Conservation (phyloP, 2,888 invertebrate genomes). For the Hydroisotoma schaefferi region DNA sequence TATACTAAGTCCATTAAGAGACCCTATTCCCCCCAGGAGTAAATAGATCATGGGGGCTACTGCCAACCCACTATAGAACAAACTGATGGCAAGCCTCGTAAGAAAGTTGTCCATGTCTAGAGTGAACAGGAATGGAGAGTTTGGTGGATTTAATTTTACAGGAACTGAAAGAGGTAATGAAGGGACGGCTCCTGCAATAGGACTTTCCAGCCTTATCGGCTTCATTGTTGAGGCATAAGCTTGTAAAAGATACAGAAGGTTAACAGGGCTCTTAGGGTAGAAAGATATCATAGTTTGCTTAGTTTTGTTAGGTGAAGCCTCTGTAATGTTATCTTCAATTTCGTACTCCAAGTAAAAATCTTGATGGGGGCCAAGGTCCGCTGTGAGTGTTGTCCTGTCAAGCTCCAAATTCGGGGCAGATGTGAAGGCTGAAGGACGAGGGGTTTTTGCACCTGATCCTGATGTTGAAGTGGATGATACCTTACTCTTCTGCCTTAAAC, state of each 20-base stretch:
- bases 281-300: background rate
- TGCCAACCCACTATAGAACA: slow-evolving; percentile 35
- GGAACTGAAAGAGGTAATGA: background rate
- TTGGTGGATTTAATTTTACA: slow-evolving; percentile 7
- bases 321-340: background rate
- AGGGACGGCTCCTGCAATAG: background rate
- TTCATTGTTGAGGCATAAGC: slow-evolving; percentile 19
- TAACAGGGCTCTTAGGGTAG: slow-evolving; percentile 26
- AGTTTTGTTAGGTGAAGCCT: background rate
- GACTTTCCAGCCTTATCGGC: slow-evolving; percentile 2
- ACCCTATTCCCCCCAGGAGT: slow-evolving; percentile 30
- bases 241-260: slow-evolving; percentile 28
- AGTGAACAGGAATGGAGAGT: slow-evolving; percentile 27
- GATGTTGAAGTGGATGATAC: background rate
- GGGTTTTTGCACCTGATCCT: background rate
- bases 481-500: too few species aligned
- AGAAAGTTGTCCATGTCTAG: slow-evolving; percentile 29
- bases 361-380: slow-evolving; percentile 8
- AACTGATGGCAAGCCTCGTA: slow-evolving; percentile 27
- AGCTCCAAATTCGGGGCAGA: background rate
- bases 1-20: slow-evolving; percentile 4
- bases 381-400: slow-evolving; percentile 4
- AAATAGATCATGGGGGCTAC: slow-evolving; percentile 35
- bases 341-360: slow-evolving; percentile 7
- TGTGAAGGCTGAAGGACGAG: background rate